Evolutionary conservation across 2,797 vertebrate genomes (phyloP).

Genomic region (Etheostoma nigrum): DNA sequence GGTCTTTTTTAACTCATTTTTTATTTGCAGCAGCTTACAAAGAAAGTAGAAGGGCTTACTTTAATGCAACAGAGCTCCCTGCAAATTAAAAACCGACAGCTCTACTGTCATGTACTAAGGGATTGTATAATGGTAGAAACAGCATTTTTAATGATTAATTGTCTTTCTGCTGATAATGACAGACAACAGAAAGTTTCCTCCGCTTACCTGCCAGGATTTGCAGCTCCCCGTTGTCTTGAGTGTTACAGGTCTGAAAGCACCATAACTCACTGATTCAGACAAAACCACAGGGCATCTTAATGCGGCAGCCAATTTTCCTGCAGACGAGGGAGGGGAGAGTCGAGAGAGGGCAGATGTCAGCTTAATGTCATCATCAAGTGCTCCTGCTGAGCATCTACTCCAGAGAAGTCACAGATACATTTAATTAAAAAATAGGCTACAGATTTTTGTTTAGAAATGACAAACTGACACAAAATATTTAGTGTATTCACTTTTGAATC

Average conservation of each 20-base stretch:
- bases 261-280: slow-evolving; percentile 36
- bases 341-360: slow-evolving; percentile 41
- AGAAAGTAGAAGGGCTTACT: background rate
- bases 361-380: slow-evolving; percentile 30
- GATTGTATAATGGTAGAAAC: background rate
- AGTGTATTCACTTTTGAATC: background rate
- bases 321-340: slow-evolving; percentile 34
- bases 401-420: background rate
- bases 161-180: background rate
- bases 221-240: slow-evolving; percentile 21
- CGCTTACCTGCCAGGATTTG: slow-evolving; percentile 56
- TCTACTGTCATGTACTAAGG: background rate
- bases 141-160: slow-evolving; percentile 1
- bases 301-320: slow-evolving; percentile 46
- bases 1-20: background rate
- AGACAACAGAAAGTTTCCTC: background rate
- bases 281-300: slow-evolving; percentile 27
- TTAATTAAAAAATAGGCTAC: background rate
- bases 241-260: slow-evolving; percentile 6
- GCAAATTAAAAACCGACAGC: background rate
- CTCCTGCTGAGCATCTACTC: background rate
- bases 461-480: background rate
- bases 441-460: background rate
- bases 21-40: background rate
- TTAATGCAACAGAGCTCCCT: slow-evolving; percentile 1